Percentiles rank a stretch among this genome's conserved stretches.
phyloP scores from a whole-genome alignment of 2,113 vertebrate genomes.

The Peromyscus californicus region DNA sequence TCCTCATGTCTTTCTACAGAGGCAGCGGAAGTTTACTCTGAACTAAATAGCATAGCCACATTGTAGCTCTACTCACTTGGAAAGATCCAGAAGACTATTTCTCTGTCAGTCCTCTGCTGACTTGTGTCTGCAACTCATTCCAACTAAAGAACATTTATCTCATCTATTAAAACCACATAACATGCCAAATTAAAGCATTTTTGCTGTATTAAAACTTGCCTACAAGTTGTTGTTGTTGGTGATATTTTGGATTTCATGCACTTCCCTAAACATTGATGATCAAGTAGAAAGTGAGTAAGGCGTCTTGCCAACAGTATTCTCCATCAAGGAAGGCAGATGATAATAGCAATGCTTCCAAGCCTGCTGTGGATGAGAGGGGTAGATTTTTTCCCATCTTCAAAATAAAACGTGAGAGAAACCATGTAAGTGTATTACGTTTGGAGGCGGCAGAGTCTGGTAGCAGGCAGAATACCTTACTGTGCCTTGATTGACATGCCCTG shows the following conservation, averaged over 20 bases:
- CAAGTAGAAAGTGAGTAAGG: neutral
- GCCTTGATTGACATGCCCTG: neutral
- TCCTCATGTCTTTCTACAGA: neutral
- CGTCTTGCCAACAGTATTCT: neutral
- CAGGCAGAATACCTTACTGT: neutral
- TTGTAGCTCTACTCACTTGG: neutral
- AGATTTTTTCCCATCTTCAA: neutral
- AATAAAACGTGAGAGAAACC: neutral
- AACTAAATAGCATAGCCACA: neutral
- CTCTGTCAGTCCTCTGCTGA: neutral
- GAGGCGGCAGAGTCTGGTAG: neutral
- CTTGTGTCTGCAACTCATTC: conserved; percentile 53
- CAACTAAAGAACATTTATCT: neutral
- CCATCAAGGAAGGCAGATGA: neutral
- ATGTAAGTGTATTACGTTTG: rapidly evolving
- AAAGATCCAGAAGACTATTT: conserved; percentile 54
- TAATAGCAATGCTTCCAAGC: neutral
- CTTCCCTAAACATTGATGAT: neutral
- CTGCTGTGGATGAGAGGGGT: neutral
- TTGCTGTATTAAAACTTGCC: conserved; percentile 21
- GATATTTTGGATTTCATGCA: neutral
- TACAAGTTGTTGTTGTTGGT: neutral
- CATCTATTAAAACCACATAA: conserved; percentile 24
- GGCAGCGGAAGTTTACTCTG: neutral
- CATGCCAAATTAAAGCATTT: conserved; percentile 31